Evolutionary conservation across 2,113 vertebrate species (phyloP).

Genomic region (Pagrus major): DNA sequence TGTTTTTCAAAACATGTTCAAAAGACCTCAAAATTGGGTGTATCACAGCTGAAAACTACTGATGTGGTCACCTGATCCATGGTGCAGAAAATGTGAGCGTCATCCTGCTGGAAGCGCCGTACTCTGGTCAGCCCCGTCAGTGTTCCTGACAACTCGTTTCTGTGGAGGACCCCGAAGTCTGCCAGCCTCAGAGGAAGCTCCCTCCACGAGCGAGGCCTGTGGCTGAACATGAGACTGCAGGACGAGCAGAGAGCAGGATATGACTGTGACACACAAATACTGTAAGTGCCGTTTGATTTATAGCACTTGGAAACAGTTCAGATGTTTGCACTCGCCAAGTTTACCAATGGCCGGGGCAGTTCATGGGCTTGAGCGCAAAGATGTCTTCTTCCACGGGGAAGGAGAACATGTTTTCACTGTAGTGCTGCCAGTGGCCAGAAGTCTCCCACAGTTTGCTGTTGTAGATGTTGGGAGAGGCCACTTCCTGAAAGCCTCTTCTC

Average conservation of each 20-base stretch:
- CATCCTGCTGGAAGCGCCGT: slow-evolving; percentile 95
- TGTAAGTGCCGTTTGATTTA: neutral
- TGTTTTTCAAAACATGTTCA: slow-evolving; percentile 12
- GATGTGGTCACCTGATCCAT: slow-evolving; percentile 90
- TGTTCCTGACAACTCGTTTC: slow-evolving; percentile 93
- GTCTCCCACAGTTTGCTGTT: slow-evolving; percentile 95
- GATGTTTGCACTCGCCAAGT: slow-evolving; percentile 11
- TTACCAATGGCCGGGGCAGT: slow-evolving; percentile 97
- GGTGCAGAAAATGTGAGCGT: slow-evolving; percentile 95
- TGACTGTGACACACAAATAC: neutral
- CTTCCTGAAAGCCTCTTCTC: slow-evolving; percentile 90
- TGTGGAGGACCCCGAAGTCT: slow-evolving; percentile 95
- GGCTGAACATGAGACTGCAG: slow-evolving; percentile 92
- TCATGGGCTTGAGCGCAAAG: slow-evolving; percentile 97
- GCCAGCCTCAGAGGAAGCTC: slow-evolving; percentile 94
- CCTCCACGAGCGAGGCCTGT: slow-evolving; percentile 94
- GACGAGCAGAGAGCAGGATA: slow-evolving; percentile 17
- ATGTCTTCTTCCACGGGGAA: slow-evolving; percentile 93
- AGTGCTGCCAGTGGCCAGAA: slow-evolving; percentile 96
- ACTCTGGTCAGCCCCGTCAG: slow-evolving; percentile 92
- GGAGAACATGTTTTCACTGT: slow-evolving; percentile 94
- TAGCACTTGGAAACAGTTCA: neutral
- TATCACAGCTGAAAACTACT: neutral
- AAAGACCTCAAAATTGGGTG: neutral
- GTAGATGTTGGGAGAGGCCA: slow-evolving; percentile 93